Percentiles rank a stretch among this genome's conserved stretches.
These are phyloP conservation scores for Helarctos malayanus DNA, from an alignment of 2,797 vertebrate species.

Conservation along the genomic window DNA sequence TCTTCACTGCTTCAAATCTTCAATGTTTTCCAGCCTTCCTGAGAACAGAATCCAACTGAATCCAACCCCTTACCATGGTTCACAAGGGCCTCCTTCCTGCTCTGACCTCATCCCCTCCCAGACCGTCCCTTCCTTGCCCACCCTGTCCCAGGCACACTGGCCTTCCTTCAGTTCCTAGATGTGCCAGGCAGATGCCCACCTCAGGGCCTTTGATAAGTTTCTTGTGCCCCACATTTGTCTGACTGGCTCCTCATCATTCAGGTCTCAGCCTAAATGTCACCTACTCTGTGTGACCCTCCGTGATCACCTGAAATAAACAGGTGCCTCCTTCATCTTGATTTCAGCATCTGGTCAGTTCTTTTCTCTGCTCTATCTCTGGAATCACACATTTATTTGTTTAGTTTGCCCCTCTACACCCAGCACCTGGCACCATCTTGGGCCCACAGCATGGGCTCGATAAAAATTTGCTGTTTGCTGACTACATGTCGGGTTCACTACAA, in stretches of 20 bases:
- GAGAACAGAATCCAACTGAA: neutral
- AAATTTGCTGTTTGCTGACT: neutral
- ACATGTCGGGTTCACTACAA: neutral
- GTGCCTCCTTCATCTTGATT: neutral
- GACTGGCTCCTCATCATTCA: neutral
- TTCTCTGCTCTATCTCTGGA: neutral
- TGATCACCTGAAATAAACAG: neutral
- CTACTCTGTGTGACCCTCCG: neutral
- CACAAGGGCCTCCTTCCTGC: neutral
- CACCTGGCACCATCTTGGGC: neutral
- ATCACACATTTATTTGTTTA: neutral
- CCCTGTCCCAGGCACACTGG: neutral
- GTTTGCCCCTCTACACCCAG: neutral
- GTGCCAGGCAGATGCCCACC: neutral
- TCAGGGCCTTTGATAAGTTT: neutral
- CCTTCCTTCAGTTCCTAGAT: neutral
- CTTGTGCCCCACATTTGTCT: neutral
- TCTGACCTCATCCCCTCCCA: neutral
- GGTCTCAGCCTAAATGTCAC: neutral
- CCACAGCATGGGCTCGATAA: neutral
- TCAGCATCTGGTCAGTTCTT: neutral
- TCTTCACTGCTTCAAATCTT: neutral
- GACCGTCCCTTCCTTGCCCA: neutral
- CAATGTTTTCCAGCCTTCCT: neutral
- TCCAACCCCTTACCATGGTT: neutral